These are phyloP conservation scores for Pungitius pungitius DNA, from an alignment of 2,113 vertebrate species.

Conservation along the genomic window DNA sequence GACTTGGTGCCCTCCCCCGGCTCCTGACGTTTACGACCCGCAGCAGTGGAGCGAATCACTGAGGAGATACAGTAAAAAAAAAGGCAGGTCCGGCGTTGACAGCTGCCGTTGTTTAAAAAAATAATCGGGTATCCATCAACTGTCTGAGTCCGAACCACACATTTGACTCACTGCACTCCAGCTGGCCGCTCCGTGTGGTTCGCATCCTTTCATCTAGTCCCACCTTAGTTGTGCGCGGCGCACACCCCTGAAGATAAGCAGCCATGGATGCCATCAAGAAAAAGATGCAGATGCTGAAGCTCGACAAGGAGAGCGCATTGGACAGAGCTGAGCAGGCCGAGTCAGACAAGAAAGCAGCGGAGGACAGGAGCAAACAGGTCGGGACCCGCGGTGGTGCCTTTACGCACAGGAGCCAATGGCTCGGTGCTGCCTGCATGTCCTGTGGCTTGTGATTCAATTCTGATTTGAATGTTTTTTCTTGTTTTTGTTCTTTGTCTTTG, in stretches of 20 bases:
- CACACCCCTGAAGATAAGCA: slow-evolving; percentile 75
- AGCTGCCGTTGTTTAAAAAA: slow-evolving; percentile 84
- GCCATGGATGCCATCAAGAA: slow-evolving; percentile 99
- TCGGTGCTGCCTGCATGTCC: background rate
- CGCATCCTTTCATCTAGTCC: slow-evolving; percentile 56
- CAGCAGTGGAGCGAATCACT: slow-evolving; percentile 85
- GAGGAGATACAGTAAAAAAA: slow-evolving; percentile 76
- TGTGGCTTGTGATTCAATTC: background rate
- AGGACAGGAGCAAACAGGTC: slow-evolving; percentile 98
- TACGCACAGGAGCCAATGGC: slow-evolving; percentile 44
- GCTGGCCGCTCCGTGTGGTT: slow-evolving; percentile 77
- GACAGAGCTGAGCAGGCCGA: slow-evolving; percentile 97
- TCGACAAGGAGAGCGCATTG: slow-evolving; percentile 98
- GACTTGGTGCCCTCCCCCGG: slow-evolving; percentile 26
- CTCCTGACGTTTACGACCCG: slow-evolving; percentile 78
- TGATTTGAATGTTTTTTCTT: background rate
- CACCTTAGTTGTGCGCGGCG: slow-evolving; percentile 41
- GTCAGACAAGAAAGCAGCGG: slow-evolving; percentile 94
- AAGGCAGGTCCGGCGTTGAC: slow-evolving; percentile 70
- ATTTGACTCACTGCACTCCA: slow-evolving; percentile 90
- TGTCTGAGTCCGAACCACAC: slow-evolving; percentile 85
- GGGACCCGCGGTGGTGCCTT: slow-evolving; percentile 55
- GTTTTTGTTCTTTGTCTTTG: background rate
- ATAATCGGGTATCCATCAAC: slow-evolving; percentile 88
- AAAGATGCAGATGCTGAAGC: slow-evolving; percentile 99